These are phyloP conservation scores for Aphelenchoides besseyi DNA, from an alignment of 1,140 invertebrate genomes.

Conservation along the genomic window DNA sequence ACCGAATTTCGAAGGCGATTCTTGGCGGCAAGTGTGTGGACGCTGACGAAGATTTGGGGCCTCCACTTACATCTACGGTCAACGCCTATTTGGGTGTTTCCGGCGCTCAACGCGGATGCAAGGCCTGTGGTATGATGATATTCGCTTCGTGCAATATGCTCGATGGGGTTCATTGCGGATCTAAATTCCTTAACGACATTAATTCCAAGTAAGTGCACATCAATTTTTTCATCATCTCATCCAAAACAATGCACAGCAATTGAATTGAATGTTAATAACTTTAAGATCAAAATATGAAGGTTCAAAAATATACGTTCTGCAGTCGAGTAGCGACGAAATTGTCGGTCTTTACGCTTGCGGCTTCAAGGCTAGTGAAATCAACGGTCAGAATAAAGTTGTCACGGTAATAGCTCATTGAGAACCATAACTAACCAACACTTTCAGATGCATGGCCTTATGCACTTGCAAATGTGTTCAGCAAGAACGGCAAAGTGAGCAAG, in stretches of 20 bases:
- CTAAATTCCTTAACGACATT: constrained; percentile 1
- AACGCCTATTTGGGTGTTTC: constrained; percentile 17
- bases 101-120: constrained; percentile 8
- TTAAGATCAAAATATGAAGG: not conserved
- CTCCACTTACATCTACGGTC: not conserved
- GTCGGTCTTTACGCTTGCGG: constrained; percentile 1
- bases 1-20: constrained; percentile 10
- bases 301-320: not conserved
- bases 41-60: constrained; percentile 13
- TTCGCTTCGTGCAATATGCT: constrained; percentile 4
- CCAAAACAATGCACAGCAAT: constrained; percentile 10
- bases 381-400: not conserved
- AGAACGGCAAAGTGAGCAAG: not conserved
- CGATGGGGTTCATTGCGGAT: not conserved
- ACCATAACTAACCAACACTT: too few species aligned
- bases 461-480: constrained; percentile 2
- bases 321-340: not conserved
- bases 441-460: not conserved
- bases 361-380: not conserved
- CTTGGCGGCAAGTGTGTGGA: constrained; percentile 23
- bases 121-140: not conserved
- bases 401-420: too few species aligned
- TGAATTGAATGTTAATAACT: too few species aligned
- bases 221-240: too few species aligned
- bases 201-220: constrained; percentile 1